phyloP scores from a whole-genome alignment of 2,888 invertebrate genomes.

The Oscheius myriophilus region DNA sequence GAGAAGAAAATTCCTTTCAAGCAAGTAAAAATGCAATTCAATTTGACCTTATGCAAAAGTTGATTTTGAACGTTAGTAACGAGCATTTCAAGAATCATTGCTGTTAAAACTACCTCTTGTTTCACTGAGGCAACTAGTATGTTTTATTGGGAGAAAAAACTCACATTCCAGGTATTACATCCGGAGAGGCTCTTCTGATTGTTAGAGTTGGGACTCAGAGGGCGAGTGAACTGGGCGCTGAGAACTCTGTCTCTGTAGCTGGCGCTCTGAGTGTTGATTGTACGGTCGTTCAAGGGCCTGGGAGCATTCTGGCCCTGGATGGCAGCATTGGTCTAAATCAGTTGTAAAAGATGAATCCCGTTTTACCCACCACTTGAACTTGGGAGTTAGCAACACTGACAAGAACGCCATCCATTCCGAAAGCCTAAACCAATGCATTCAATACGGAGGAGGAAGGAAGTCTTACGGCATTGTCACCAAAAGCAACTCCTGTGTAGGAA shows the following conservation, averaged over 20 bases:
- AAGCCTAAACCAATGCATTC: conserved; percentile 1
- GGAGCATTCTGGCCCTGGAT: conserved; percentile 17
- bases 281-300: conserved; percentile 13
- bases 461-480: conserved; percentile 23
- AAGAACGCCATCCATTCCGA: conserved; percentile 20
- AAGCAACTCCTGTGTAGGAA: conserved; percentile 26
- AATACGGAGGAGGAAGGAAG: not conserved
- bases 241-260: conserved; percentile 25
- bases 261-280: conserved; percentile 13
- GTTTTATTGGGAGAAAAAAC: conserved; percentile 12
- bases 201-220: conserved; percentile 4
- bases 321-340: conserved; percentile 5
- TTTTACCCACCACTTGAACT: conserved; percentile 22
- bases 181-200: conserved; percentile 18
- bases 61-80: no score
- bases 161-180: conserved; percentile 27
- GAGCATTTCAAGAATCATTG: no score
- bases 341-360: not conserved
- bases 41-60: no score
- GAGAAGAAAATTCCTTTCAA: no score
- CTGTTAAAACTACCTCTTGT: no score
- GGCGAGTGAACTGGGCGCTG: conserved; percentile 24
- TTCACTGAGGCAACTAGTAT: no score
- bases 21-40: no score
- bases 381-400: conserved; percentile 9